Percentiles rank a stretch among this genome's conserved stretches.
Evolutionary conservation across 2,888 invertebrate species (phyloP).

Genomic region (Hoplodrina blanda): DNA sequence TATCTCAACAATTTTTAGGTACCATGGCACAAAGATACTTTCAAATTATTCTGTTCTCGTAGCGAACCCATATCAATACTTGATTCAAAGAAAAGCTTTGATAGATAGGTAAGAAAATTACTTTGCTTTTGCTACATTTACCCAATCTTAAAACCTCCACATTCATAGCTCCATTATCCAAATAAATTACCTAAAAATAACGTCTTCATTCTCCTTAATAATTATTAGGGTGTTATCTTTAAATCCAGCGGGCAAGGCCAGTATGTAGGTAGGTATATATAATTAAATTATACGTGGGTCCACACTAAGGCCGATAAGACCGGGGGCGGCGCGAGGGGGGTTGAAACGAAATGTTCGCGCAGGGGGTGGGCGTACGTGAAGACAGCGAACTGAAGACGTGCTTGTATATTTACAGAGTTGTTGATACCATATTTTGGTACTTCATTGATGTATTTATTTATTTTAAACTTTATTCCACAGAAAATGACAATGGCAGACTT

Average conservation of each 20-base stretch:
- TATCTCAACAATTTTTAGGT: too few species aligned
- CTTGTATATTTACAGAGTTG: slow-evolving; percentile 73
- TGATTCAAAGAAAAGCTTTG: background rate
- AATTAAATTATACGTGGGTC: slow-evolving; percentile 75
- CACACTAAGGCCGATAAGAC: slow-evolving; percentile 84
- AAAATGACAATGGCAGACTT: too few species aligned
- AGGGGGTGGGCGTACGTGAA: slow-evolving; percentile 85
- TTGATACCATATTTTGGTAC: slow-evolving; percentile 14
- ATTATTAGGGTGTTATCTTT: slow-evolving; percentile 61
- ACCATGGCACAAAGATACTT: background rate
- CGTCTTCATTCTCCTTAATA: slow-evolving; percentile 63
- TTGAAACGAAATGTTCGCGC: slow-evolving; percentile 76
- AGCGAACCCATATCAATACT: background rate
- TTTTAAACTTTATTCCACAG: too few species aligned
- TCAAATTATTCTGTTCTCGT: background rate
- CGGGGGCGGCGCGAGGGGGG: slow-evolving; percentile 72
- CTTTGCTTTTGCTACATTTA: background rate
- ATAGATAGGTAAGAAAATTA: background rate
- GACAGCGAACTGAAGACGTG: slow-evolving; percentile 87
- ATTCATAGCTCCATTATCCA: background rate
- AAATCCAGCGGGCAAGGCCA: slow-evolving; percentile 60
- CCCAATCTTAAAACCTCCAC: background rate
- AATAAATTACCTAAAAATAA: slow-evolving; percentile 47
- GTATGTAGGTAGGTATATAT: slow-evolving; percentile 65
- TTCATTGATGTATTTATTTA: background rate